A percentile compares a stretch with the other conserved stretches of the same genome.
Conservation (phyloP, 2,888 invertebrate species). For the Agrochola circellaris region DNA sequence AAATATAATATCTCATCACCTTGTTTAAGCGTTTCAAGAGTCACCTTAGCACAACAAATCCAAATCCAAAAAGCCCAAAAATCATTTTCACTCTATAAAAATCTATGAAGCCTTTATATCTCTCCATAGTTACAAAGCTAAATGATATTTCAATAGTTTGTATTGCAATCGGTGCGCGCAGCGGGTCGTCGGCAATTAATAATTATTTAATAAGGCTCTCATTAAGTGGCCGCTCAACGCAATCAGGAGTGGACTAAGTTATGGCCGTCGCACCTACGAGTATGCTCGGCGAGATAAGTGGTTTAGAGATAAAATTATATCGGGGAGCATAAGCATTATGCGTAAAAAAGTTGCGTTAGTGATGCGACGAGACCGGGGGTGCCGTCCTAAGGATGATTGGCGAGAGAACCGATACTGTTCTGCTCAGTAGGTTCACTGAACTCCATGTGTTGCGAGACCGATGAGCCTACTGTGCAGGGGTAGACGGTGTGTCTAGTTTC, state of each 20-base stretch:
- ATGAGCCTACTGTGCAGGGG: too few species aligned
- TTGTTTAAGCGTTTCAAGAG: background rate
- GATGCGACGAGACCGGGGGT: too few species aligned
- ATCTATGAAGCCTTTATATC: slow-evolving; percentile 9
- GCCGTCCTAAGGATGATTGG: too few species aligned
- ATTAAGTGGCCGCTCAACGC: slow-evolving; percentile 75
- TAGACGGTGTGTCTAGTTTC: too few species aligned
- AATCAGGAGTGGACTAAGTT: slow-evolving; percentile 70
- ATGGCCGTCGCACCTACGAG: slow-evolving; percentile 67
- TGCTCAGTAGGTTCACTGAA: too few species aligned
- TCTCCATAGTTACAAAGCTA: slow-evolving; percentile 46
- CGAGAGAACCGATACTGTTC: too few species aligned
- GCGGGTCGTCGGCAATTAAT: slow-evolving; percentile 82
- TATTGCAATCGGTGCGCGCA: slow-evolving; percentile 76
- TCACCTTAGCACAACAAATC: background rate
- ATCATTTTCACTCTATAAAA: slow-evolving; percentile 15
- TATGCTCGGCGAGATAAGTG: slow-evolving; percentile 49
- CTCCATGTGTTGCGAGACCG: too few species aligned
- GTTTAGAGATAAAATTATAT: background rate
- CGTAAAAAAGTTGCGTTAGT: too few species aligned
- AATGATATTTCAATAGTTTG: slow-evolving; percentile 75
- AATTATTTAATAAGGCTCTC: slow-evolving; percentile 84
- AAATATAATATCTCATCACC: too few species aligned
- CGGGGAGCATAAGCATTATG: background rate
- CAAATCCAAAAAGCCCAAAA: background rate